phyloP scores from a whole-genome alignment of 2,888 invertebrate species.

The Toxonevra muliebris region DNA sequence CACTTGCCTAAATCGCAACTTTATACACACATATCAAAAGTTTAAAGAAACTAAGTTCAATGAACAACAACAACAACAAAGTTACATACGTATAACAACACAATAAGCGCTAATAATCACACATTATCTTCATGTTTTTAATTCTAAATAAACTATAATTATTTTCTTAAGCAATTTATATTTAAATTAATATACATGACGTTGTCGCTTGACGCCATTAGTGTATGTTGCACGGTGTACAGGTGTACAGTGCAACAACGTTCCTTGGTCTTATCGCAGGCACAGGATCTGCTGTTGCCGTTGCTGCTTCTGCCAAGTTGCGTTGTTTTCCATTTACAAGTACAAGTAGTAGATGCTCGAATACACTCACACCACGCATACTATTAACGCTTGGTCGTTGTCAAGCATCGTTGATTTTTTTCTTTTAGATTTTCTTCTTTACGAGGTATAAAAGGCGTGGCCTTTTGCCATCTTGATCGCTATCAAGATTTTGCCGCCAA shows the following conservation, averaged over 20 bases:
- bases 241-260: slow-evolving; percentile 13
- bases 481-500: slow-evolving; percentile 39
- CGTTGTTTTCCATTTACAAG: not conserved
- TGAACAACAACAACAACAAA: too few relatives aligned
- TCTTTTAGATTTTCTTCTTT: not conserved
- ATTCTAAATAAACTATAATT: slow-evolving; percentile 6
- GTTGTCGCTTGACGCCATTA: slow-evolving; percentile 30
- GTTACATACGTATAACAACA: too few relatives aligned
- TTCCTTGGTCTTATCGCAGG: slow-evolving; percentile 8
- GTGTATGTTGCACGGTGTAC: not conserved
- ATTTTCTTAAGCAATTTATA: slow-evolving; percentile 29
- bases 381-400: slow-evolving; percentile 13
- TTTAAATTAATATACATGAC: slow-evolving; percentile 35
- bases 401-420: slow-evolving; percentile 27
- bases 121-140: slow-evolving; percentile 8
- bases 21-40: too few relatives aligned
- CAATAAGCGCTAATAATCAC: slow-evolving; percentile 25
- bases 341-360: not conserved
- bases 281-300: not conserved
- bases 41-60: too few relatives aligned
- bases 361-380: slow-evolving; percentile 11
- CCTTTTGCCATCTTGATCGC: slow-evolving; percentile 35
- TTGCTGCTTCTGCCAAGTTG: slow-evolving; percentile 3
- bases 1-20: too few relatives aligned
- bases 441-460: not conserved